A percentile compares a stretch with the other conserved stretches of the same genome.
Evolutionary conservation across 2,888 invertebrate species (phyloP).

Genomic region (Neoaliturus tenellus): DNA sequence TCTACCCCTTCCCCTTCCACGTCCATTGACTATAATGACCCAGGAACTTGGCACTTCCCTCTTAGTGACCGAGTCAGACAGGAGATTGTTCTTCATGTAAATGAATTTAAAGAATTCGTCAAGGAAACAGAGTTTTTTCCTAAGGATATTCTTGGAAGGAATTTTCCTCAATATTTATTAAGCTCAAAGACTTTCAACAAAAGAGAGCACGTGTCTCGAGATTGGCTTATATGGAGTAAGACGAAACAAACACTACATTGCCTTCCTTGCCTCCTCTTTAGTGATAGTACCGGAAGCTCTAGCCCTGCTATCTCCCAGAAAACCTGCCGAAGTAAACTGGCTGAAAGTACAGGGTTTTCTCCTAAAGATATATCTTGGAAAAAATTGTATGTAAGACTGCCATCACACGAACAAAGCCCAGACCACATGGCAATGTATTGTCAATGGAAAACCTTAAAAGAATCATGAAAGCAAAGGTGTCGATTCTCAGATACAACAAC

Average conservation of each 20-base stretch:
- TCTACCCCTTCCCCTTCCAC: too few species aligned
- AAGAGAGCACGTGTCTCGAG: not conserved
- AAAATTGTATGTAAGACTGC: not conserved
- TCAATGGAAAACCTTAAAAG: conserved; percentile 3
- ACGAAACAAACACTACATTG: not conserved
- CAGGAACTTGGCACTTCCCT: not conserved
- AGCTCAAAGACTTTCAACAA: not conserved
- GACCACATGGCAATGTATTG: not conserved
- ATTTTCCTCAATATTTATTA: not conserved
- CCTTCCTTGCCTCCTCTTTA: not conserved
- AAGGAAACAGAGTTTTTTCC: not conserved
- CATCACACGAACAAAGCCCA: not conserved
- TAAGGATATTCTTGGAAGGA: not conserved
- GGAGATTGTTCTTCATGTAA: not conserved
- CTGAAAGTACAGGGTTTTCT: not conserved
- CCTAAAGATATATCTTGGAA: not conserved
- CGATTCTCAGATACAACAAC: not conserved
- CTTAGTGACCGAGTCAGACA: not conserved
- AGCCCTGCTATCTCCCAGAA: not conserved
- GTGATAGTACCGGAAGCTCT: not conserved
- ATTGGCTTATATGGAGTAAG: not conserved
- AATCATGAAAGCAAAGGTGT: not conserved
- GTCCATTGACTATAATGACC: conserved; percentile 9
- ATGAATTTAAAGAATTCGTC: not conserved
- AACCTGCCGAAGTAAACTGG: not conserved